A percentile compares a stretch with the other conserved stretches of the same genome.
phyloP scores from a whole-genome alignment of 2,888 invertebrate species.

The Cosmia trapezina region DNA sequence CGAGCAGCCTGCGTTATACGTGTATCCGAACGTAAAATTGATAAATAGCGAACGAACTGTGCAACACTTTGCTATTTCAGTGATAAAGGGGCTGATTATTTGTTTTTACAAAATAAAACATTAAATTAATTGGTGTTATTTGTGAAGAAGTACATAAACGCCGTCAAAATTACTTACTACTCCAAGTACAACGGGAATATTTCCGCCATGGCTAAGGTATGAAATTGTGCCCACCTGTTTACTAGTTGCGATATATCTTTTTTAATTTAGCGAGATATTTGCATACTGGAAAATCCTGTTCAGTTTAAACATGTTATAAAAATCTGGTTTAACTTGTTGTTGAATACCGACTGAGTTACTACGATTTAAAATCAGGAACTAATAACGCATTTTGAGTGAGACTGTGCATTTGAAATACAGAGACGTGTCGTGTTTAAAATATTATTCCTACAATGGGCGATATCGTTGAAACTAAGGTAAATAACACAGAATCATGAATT shows the following conservation, averaged over 20 bases:
- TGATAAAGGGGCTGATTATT: conserved; percentile 58
- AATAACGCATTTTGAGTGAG: neutral
- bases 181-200: conserved; percentile 92
- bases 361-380: conserved; percentile 9
- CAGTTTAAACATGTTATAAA: conserved; percentile 39
- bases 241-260: conserved; percentile 52
- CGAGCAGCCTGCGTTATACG: neutral
- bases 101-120: conserved; percentile 11
- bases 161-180: conserved; percentile 92
- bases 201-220: conserved; percentile 93
- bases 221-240: conserved; percentile 67
- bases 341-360: conserved; percentile 20
- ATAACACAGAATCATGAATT: neutral
- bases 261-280: conserved; percentile 65
- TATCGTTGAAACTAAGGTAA: conserved; percentile 68
- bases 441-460: conserved; percentile 70
- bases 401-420: neutral
- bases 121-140: conserved; percentile 30
- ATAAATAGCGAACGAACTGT: conserved; percentile 52
- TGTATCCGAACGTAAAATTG: conserved; percentile 51
- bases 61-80: conserved; percentile 65
- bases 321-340: conserved; percentile 47
- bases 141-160: conserved; percentile 65
- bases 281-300: conserved; percentile 76
- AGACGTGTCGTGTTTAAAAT: conserved; percentile 7